Evolutionary conservation across 2,113 vertebrate species (phyloP), one percentile per base, ranked within the genome.

Genomic region (Mormyrus iriodes): DNA sequence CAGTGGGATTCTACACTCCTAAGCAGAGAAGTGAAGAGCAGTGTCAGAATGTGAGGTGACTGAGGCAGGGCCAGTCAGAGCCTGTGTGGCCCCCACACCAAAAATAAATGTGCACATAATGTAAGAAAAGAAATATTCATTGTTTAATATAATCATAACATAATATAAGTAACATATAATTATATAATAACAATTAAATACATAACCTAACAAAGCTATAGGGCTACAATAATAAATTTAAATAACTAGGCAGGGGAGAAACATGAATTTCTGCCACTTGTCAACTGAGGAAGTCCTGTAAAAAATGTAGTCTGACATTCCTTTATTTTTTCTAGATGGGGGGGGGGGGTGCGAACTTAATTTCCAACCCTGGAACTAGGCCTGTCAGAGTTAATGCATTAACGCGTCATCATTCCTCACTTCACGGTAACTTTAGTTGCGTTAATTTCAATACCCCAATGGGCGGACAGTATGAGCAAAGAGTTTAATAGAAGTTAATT

Each of bases 1-100:
- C 65, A 89, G 87, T 0, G 90, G 73, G 49, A 79, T 44, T 8
- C 89, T 65, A 27, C 55, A 48, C 52, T 89, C 90, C 91, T 92
- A 84, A 3, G 44, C 44, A 15, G 13, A 35, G 31, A 88, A 35
- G 39, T 24, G 69, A 31, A 89, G 27, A 42, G 15, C 42, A 35
- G 19, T 46, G 27, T 49, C 27, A 46, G 58, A 48, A 48, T n/a
- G 19, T 46, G 82, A 3, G 3, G 82, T 19, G 39, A 21, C 35
- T 8, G 24, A n/a, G 21, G 21, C 21, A 8, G 7, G 17, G n/a
- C n/a, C 21, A 19, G 6, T 13, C 27, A 89, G 55, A 39, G 52
- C 88, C 13, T 3, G 8, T 5, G 21, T 21, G 2, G 55, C 55
- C 55, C 55, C 55, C 55, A 7, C 6, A 1, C n/a, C 61, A 69